A percentile compares a stretch with the other conserved stretches of the same genome.
phyloP scores from a whole-genome alignment of 2,797 vertebrate species.

The Liparis tanakae region DNA sequence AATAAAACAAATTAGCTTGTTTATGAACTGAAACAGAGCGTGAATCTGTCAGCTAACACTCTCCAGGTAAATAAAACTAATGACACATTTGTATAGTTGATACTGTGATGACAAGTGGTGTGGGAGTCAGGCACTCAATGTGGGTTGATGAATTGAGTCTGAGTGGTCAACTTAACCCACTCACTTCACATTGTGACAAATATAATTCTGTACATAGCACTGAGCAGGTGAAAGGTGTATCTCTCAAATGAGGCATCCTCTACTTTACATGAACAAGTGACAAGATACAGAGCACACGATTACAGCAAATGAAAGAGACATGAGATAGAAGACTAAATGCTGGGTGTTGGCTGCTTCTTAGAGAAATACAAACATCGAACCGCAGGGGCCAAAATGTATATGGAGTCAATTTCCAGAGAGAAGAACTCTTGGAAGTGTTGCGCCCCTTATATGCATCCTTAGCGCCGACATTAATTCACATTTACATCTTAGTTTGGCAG shows the following conservation, averaged over 20 bases:
- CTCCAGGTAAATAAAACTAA: constrained; percentile 6
- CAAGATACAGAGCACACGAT: constrained; percentile 5
- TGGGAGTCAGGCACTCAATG: constrained; percentile 46
- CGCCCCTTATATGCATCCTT: constrained; percentile 35
- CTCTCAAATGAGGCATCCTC: constrained; percentile 27
- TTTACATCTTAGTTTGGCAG: constrained; percentile 51
- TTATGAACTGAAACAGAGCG: not conserved
- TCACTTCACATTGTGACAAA: constrained; percentile 34
- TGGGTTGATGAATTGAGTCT: constrained; percentile 38
- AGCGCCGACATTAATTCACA: constrained; percentile 46
- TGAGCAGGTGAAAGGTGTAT: constrained; percentile 22
- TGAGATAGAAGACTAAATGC: not conserved
- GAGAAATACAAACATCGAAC: constrained; percentile 12
- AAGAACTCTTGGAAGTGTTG: constrained; percentile 19
- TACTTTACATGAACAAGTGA: constrained; percentile 16
- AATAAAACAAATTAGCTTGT: constrained; percentile 3
- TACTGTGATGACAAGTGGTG: constrained; percentile 29
- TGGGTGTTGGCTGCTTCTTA: constrained; percentile 14
- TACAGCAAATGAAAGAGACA: not conserved
- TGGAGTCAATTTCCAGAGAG: constrained; percentile 16
- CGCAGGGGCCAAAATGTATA: constrained; percentile 8
- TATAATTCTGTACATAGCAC: constrained; percentile 24
- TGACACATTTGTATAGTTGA: constrained; percentile 33
- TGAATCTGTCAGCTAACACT: not conserved
- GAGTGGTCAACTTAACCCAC: constrained; percentile 33